Conservation (phyloP, 2,888 invertebrate genomes). For the Meloe dianella region DNA sequence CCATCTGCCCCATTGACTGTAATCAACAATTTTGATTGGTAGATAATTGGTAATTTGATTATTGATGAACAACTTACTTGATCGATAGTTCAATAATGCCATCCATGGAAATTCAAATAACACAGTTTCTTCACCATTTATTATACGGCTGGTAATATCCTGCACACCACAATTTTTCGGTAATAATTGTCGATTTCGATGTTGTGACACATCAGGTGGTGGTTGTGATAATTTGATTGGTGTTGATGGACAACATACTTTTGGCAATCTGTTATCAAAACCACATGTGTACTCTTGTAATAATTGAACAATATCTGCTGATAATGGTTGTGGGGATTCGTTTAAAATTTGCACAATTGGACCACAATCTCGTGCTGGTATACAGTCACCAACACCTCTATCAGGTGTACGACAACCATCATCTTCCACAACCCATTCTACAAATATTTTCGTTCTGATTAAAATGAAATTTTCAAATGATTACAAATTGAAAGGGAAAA, state of each 20-base stretch:
- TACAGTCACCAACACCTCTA: conserved; percentile 52
- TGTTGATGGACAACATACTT: conserved; percentile 33
- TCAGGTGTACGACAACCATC: conserved; percentile 51
- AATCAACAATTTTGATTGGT: conserved; percentile 37
- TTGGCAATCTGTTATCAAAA: conserved; percentile 53
- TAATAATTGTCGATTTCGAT: conserved; percentile 20
- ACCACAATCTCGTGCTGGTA: conserved; percentile 45
- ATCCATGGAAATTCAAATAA: conserved; percentile 71
- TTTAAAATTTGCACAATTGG: conserved; percentile 35
- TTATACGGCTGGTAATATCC: conserved; percentile 65
- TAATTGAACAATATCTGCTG: conserved; percentile 21
- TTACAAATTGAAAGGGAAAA: background rate
- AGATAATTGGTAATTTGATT: background rate
- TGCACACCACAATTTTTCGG: conserved; percentile 63
- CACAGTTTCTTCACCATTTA: conserved; percentile 66
- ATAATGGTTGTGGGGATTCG: conserved; percentile 37
- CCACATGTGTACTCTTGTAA: conserved; percentile 53
- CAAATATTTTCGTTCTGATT: background rate
- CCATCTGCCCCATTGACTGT: conserved; percentile 31
- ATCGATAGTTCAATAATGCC: conserved; percentile 63
- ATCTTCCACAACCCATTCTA: conserved; percentile 5
- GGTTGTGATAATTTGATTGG: conserved; percentile 34
- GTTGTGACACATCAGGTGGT: conserved; percentile 39
- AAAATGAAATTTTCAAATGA: background rate
- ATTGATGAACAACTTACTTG: conserved; percentile 44